Evolutionary conservation across 2,888 invertebrate species (phyloP).

Genomic region (Nymphalis c-album): DNA sequence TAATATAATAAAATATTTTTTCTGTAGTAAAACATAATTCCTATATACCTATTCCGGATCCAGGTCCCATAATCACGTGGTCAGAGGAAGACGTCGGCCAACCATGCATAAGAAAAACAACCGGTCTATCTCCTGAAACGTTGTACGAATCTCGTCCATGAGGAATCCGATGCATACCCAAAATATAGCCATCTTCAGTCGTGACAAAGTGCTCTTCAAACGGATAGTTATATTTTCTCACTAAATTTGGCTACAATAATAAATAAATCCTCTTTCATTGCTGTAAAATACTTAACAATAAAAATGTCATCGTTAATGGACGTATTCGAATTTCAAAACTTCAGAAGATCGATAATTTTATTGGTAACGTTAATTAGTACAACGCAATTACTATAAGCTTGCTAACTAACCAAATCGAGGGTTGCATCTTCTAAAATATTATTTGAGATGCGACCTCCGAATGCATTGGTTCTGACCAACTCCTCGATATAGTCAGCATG

Average conservation of each 20-base stretch:
- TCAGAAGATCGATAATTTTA: background rate
- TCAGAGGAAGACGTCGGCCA: conserved; percentile 87
- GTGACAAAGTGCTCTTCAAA: conserved; percentile 82
- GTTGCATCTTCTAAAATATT: conserved; percentile 64
- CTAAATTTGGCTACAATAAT: conserved; percentile 72
- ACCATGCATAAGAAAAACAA: conserved; percentile 86
- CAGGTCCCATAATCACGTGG: conserved; percentile 87
- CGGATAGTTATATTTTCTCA: conserved; percentile 84
- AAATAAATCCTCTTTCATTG: background rate
- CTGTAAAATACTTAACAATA: background rate
- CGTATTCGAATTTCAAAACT: conserved; percentile 10
- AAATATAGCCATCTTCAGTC: conserved; percentile 89
- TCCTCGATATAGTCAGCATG: conserved; percentile 51
- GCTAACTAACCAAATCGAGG: conserved; percentile 62
- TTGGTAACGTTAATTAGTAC: background rate
- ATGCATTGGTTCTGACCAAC: conserved; percentile 43
- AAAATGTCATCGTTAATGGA: background rate
- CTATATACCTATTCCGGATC: conserved; percentile 85
- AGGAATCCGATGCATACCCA: conserved; percentile 87
- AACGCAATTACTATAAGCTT: background rate
- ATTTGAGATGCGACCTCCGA: conserved; percentile 51
- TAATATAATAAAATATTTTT: too few relatives aligned
- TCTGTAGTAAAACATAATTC: background rate
- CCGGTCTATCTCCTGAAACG: conserved; percentile 73
- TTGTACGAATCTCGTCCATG: conserved; percentile 71